These are phyloP conservation scores for Thereva nobilitata DNA, from an alignment of 2,888 invertebrate genomes.

Conservation along the genomic window DNA sequence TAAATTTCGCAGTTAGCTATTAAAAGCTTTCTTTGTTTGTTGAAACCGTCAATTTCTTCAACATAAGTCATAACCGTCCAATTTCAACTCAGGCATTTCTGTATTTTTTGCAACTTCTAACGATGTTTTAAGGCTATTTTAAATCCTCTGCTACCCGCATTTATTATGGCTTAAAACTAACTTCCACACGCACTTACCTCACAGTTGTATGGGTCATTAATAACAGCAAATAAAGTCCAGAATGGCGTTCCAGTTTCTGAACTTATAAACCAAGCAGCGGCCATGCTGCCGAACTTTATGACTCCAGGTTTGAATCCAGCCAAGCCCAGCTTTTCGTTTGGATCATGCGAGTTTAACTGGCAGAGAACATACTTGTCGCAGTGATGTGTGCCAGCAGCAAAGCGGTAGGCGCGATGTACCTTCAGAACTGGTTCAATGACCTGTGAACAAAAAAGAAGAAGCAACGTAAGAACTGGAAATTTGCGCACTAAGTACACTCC, in stretches of 20 bases:
- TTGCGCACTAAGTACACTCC: not conserved
- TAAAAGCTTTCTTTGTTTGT: no score
- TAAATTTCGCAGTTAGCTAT: no score
- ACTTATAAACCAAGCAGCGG: constrained; percentile 77
- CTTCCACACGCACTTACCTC: constrained; percentile 62
- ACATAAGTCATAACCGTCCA: no score
- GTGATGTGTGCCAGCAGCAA: constrained; percentile 68
- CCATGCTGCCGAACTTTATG: constrained; percentile 74
- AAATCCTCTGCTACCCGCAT: no score
- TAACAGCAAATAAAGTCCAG: constrained; percentile 77
- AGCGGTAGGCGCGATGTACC: constrained; percentile 79
- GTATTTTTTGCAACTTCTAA: no score
- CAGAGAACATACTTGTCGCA: constrained; percentile 82
- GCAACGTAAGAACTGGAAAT: not conserved
- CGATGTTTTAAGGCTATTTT: no score
- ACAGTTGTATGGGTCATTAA: constrained; percentile 73
- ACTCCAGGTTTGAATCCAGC: constrained; percentile 73
- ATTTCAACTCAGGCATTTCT: no score
- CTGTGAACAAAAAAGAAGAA: constrained; percentile 45
- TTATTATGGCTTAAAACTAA: not conserved
- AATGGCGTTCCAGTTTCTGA: constrained; percentile 74
- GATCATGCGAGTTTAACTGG: constrained; percentile 70
- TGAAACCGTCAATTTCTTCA: no score
- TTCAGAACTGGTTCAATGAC: constrained; percentile 81
- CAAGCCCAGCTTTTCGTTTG: constrained; percentile 62